A percentile compares a stretch with the other conserved stretches of the same genome.
Conservation (phyloP, 2,797 vertebrate genomes). For the Harpagifer antarcticus region DNA sequence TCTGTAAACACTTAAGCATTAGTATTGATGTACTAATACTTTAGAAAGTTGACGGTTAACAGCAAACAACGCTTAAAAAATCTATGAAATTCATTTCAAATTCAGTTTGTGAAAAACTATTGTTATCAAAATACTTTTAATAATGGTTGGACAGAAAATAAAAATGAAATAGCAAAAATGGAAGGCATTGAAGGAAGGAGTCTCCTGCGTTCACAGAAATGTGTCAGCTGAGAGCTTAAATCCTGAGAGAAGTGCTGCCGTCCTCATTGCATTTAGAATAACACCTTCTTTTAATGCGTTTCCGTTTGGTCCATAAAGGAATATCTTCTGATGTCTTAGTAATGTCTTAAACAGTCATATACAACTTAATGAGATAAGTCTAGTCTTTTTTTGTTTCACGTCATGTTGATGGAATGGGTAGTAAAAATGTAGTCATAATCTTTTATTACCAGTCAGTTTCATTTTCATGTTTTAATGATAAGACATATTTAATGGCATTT, state of each 20-base stretch:
- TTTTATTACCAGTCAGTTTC: no score
- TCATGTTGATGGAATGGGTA: no score
- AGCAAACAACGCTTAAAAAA: neutral
- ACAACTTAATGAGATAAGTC: neutral
- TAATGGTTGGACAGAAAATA: neutral
- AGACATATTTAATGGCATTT: no score
- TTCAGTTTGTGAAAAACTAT: neutral
- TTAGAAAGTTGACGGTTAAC: neutral
- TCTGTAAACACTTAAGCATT: constrained; percentile 6
- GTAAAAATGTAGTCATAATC: no score
- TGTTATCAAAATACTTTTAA: neutral
- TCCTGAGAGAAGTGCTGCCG: neutral
- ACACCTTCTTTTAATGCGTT: neutral
- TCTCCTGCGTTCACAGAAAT: neutral
- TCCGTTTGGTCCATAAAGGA: neutral
- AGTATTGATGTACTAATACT: neutral
- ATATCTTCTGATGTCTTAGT: neutral
- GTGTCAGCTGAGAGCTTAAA: neutral
- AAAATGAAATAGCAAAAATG: neutral
- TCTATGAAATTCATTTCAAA: neutral
- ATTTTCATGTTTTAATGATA: no score
- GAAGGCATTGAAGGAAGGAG: neutral
- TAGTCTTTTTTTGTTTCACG: no score
- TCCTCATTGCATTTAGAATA: neutral
- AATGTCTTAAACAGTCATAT: neutral